Evolutionary conservation across 2,888 invertebrate genomes (phyloP), one percentile per base, ranked within the genome.

Genomic region (Graphium colonna): DNA sequence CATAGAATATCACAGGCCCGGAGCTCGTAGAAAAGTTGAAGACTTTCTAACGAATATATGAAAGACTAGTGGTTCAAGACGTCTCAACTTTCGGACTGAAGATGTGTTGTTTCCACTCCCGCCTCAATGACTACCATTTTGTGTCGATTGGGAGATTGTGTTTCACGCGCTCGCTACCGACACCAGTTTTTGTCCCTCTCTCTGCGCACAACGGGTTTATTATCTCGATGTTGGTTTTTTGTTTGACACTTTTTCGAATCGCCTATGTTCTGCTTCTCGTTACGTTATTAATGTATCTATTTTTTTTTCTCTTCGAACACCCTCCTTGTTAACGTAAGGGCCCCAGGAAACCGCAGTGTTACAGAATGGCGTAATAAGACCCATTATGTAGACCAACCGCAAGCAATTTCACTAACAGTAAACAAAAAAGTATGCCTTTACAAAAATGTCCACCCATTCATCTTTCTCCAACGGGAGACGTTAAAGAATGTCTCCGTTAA

Each of bases 81-180:
- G n/a, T n/a, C 78, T 84, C 82, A 73, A 61, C 75, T 83, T 83
- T 83, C 83, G 77, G 69, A n/a, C 66, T 71, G 67, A 75, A 82
- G 86, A 87, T 85, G 86, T 83, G 82, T 85, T 83, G 82, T 86
- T 86, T 87, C 88, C 88, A 86, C 73, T 87, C 81, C 77, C 80
- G 82, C 80, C 76, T 85, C 82, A 87, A 86, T 87, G 86, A 78
- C 85, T 86, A 85, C 87, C 85, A 87, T 84, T 88, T 86, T 87
- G 77, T 86, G 82, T 85, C 85, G 87, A 88, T 87, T 82, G 79
- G 77, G 67, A 87, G 86, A 88, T 89, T 86, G 83, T 84, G 82
- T 89, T 89, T 82, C 88, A 86, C 78, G 79, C 81, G 82, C n/a
- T n/a, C 77, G 87, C 88, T 87, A 87, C 88, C 76, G 85, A 84